Evolutionary conservation across 1,140 invertebrate genomes (phyloP).

Genomic region (Atta cephalotes): DNA sequence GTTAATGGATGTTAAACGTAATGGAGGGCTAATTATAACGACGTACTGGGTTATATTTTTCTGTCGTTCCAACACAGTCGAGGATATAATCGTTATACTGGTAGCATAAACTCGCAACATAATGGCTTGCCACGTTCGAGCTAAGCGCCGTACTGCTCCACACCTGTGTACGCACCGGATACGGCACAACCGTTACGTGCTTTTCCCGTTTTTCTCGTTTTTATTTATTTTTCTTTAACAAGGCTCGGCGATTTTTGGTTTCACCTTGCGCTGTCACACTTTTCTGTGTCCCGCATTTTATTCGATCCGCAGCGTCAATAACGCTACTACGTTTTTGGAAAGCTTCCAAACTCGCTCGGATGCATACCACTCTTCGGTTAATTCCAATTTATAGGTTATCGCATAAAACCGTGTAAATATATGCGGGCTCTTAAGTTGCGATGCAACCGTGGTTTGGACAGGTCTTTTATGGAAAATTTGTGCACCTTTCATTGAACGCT

Average conservation of each 20-base stretch:
- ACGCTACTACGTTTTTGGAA: conserved; percentile 32
- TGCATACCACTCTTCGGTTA: conserved; percentile 39
- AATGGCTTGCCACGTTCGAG: conserved; percentile 39
- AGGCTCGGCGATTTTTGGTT: conserved; percentile 46
- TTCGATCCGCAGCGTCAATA: conserved; percentile 49
- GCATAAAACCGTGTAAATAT: conserved; percentile 35
- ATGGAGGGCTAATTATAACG: conserved; percentile 63
- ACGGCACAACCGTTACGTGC: neutral
- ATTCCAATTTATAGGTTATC: conserved; percentile 61
- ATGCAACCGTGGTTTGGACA: neutral
- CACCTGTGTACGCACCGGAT: conserved; percentile 49
- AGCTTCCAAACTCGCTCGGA: conserved; percentile 46
- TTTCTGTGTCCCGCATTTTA: conserved; percentile 48
- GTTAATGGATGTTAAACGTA: conserved; percentile 60
- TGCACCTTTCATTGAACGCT: neutral
- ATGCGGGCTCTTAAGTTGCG: conserved; percentile 34
- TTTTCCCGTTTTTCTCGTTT: conserved; percentile 4
- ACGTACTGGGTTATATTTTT: conserved; percentile 57
- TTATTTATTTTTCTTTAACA: conserved; percentile 51
- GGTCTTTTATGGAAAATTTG: conserved; percentile 38
- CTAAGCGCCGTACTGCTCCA: conserved; percentile 24
- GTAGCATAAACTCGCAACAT: conserved; percentile 53
- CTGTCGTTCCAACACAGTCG: conserved; percentile 23
- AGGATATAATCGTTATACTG: conserved; percentile 39
- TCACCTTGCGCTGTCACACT: conserved; percentile 26